Base-by-base conservation (phyloP, 1,140 invertebrate species). In the Pseudomyrmex cubaensis region DNA sequence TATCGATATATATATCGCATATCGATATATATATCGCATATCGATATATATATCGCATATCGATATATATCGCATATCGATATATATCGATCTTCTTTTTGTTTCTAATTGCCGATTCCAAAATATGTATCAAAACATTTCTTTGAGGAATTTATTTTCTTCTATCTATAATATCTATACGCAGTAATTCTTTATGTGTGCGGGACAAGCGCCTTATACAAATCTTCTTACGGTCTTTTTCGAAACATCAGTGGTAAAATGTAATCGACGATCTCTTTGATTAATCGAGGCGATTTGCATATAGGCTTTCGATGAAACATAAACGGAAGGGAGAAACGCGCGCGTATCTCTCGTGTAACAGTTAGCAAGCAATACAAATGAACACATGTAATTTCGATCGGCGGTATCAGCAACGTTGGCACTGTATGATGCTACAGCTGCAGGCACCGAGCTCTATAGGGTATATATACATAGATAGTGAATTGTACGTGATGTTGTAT, bases 351-450 rank as follows among this genome's bases (percentile, higher is more conserved):
- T 57, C 87, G 69, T 85, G 83, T 87, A 86, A 82, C 83, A 82
- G 85, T 85, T 75, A 63, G 83, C 64, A 86, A 89, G 87, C 84
- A 88, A 92, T 93, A 92, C 91, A 93, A 91, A 90, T 92, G 91
- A 92, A 93, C 93, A 92, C 91, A 86, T 93, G 93, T 93, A 93
- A 93, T 93, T 93, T 92, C 91, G 88, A 90, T 83, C 88, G 90
- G 75, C 63, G 84, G 92, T 92, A 93, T 93, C 91, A 86, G 87
- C 88, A 82, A 86, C 89, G 84, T 83, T n/a, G 88, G 89, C 88
- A 83, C 57, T 77, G 85, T 87, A 87, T 87, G 86, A 87, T 69
- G 85, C 83, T 83, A 75, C 88, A 85, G 85, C 85, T 87, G 87
- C 87, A 87, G 77, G 83, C 86, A 76, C 44, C 59, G 76, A 54